Evolutionary conservation across 2,797 vertebrate genomes (phyloP).

Genomic region (Cetoscarus ocellatus): DNA sequence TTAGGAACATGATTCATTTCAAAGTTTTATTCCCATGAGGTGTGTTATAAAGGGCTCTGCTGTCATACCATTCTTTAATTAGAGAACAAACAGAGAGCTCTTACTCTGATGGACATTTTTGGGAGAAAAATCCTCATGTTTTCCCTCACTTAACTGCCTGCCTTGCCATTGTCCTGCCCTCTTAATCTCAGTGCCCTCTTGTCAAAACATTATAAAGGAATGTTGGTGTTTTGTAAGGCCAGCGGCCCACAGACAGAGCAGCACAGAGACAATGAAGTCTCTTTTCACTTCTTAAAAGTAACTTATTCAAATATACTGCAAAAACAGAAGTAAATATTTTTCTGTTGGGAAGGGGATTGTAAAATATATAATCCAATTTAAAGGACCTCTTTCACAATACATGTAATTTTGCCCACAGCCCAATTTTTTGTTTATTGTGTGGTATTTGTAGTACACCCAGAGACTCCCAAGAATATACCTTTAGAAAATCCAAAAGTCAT

Average conservation of each 20-base stretch:
- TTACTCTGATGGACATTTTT: constrained; percentile 70
- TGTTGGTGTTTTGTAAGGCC: constrained; percentile 32
- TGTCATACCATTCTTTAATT: constrained; percentile 55
- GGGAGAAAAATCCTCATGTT: constrained; percentile 71
- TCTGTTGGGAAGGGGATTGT: no score
- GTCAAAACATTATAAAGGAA: constrained; percentile 45
- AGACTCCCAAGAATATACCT: no score
- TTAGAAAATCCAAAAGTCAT: no score
- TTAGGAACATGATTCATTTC: constrained; percentile 19
- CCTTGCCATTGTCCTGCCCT: constrained; percentile 15
- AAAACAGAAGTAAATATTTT: no score
- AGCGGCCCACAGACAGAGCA: constrained; percentile 38
- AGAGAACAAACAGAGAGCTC: constrained; percentile 38
- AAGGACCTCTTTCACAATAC: no score
- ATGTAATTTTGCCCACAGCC: no score
- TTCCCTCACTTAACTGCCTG: constrained; percentile 6
- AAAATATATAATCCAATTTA: no score
- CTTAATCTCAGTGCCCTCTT: constrained; percentile 39
- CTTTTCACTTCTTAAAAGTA: no score
- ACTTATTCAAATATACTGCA: no score
- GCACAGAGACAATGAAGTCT: not conserved
- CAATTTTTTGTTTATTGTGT: no score
- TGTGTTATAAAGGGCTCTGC: constrained; percentile 15
- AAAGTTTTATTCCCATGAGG: constrained; percentile 28
- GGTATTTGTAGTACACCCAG: no score